Conservation (phyloP, 2,797 vertebrate species). For the Gorsachius magnificus region DNA sequence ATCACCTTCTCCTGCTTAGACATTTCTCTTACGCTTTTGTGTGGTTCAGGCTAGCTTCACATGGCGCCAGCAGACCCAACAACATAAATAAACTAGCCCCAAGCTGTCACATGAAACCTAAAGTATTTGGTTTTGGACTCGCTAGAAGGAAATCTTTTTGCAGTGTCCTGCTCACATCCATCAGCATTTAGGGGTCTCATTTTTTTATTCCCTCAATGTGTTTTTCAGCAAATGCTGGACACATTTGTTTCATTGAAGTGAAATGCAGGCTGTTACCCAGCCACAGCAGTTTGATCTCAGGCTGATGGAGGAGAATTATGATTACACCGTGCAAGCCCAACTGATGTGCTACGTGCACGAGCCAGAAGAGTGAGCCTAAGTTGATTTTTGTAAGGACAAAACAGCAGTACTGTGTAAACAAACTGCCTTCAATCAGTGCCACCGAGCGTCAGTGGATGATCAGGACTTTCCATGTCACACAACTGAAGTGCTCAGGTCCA, state of each 20-base stretch:
- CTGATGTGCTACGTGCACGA: neutral
- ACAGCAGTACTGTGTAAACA: neutral
- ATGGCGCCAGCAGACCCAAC: neutral
- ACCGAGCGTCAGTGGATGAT: neutral
- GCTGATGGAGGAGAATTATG: neutral
- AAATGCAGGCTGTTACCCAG: neutral
- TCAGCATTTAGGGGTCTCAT: neutral
- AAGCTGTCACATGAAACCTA: constrained; percentile 19
- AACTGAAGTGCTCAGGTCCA: neutral
- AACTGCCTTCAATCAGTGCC: neutral
- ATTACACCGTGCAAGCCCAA: rapidly evolving
- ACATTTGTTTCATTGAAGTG: neutral
- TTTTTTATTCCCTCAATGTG: neutral
- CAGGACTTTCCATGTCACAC: neutral
- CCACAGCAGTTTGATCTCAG: neutral
- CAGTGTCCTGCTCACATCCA: constrained; percentile 39
- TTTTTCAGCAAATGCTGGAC: neutral
- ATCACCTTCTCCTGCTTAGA: neutral
- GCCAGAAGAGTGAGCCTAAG: neutral
- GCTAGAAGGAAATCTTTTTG: constrained; percentile 60
- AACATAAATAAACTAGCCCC: neutral
- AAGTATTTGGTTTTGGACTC: constrained; percentile 47
- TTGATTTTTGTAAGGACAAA: neutral
- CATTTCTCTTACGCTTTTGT: neutral
- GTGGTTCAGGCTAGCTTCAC: neutral